A percentile compares a stretch with the other conserved stretches of the same genome.
Evolutionary conservation across 2,888 invertebrate species (phyloP).

Genomic region (Trissonchulus latispiculum): DNA sequence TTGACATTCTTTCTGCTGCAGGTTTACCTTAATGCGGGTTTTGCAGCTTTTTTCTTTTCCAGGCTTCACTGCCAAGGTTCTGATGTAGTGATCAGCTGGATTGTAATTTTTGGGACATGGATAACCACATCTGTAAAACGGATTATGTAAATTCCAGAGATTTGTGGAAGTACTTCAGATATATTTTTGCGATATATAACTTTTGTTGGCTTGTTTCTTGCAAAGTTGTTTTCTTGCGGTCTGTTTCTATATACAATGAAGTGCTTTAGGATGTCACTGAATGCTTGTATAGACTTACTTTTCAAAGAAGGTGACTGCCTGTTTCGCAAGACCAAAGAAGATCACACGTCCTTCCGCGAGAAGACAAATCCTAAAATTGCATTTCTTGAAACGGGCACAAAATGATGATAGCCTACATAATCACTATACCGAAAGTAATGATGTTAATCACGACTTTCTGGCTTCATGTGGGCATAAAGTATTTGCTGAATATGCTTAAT

Average conservation of each 20-base stretch:
- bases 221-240: neutral
- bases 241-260: no score
- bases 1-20: no score
- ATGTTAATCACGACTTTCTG: no score
- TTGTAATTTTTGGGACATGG: conserved; percentile 41
- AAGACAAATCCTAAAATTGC: conserved; percentile 50
- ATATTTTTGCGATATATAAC: conserved; percentile 16
- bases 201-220: neutral
- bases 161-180: no score
- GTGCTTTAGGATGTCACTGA: no score
- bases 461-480: no score
- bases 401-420: no score
- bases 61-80: conserved; percentile 31
- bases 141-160: conserved; percentile 36
- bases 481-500: no score
- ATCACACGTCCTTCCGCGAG: conserved; percentile 86
- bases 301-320: conserved; percentile 66
- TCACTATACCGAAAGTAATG: no score
- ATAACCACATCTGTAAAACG: conserved; percentile 28
- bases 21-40: neutral
- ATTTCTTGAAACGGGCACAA: conserved; percentile 77
- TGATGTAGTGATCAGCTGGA: conserved; percentile 44
- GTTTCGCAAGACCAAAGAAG: conserved; percentile 63
- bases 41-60: neutral
- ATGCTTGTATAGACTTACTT: conserved; percentile 32